Evolutionary conservation across 2,113 vertebrate genomes (phyloP), one percentile per base, ranked within the genome.

Genomic region (Mellivora capensis): DNA sequence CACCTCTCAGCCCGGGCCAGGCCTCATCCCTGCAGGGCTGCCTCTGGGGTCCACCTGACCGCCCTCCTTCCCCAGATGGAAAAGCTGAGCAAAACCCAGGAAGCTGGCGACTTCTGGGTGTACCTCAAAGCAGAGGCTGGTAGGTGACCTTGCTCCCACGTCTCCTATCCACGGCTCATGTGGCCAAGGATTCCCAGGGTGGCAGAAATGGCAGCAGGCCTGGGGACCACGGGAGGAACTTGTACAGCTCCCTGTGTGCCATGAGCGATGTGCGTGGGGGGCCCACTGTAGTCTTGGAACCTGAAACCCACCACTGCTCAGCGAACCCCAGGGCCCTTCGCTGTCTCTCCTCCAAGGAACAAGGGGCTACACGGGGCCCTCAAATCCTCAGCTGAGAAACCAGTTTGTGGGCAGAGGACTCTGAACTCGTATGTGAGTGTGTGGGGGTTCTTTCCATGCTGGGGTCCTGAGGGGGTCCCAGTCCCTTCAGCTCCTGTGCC

Each of bases 31-130:
- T 18, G 39, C 18, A n/a, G 4, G 61, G 86, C 67, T 34, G 39
- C 39, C 18, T 34, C 52, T 6, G 18, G n/a, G 67, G 2, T 11
- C 39, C 31, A 2, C 31, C 57, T 4, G 42, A 27, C 31, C 57
- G 1, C 10, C 23, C 2, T n/a, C 54, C 12, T 47, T 47, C 39
- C 54, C 8, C 47, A 2, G 13, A 42, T 0, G 0, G 49, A 6
- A 47, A 54, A 0, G 21, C 67, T 15, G 39, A 0, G 25, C 7
- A 6, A 9, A 15, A 34, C 4, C 18, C 6, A 0, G 20, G 49
- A 4, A 11, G 37, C 7, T 20, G 2, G 21, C 6, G 37, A 14
- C 1, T 5, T 76, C 82, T 31, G 15, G 3, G 44, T 0, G 0
- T 1, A 12, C 13, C 15, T 57, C 10, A 2, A 0, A 54, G 31